Conservation (phyloP, 2,113 vertebrate species). For the human (Homo sapiens) region DNA sequence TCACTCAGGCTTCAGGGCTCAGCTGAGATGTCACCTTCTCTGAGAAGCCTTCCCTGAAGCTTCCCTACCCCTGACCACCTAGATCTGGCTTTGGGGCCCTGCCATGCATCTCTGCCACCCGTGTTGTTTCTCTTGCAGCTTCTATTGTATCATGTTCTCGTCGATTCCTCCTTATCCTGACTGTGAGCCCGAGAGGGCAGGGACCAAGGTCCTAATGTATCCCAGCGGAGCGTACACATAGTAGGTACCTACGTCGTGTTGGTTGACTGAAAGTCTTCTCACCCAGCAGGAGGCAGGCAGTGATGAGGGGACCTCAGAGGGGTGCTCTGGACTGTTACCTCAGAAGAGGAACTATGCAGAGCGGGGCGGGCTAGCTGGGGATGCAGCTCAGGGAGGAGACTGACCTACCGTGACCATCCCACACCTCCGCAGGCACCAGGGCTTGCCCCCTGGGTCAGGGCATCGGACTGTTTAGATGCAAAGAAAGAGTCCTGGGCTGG, state of each 20-base stretch:
- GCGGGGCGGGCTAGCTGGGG: too few species aligned
- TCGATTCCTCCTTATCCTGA: not conserved
- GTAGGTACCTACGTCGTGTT: not conserved
- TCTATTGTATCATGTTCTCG: not conserved
- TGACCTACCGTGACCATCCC: not conserved
- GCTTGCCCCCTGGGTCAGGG: not conserved
- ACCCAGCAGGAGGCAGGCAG: not conserved
- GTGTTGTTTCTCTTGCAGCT: not conserved
- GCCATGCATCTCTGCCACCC: rapidly evolving
- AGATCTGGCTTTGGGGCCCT: not conserved
- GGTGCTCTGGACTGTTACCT: not conserved
- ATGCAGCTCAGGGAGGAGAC: not conserved
- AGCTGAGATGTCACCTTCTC: not conserved
- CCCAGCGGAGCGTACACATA: not conserved
- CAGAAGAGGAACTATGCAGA: not conserved
- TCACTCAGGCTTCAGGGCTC: not conserved
- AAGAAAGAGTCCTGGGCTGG: not conserved
- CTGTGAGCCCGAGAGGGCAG: not conserved
- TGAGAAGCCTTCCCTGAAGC: not conserved
- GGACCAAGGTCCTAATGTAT: not conserved
- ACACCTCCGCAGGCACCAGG: not conserved
- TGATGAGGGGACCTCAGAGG: not conserved
- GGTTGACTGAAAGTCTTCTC: not conserved
- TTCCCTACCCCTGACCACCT: not conserved
- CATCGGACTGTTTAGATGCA: not conserved